Conservation (phyloP, 1,140 invertebrate species). For the Drosophila persimilis region DNA sequence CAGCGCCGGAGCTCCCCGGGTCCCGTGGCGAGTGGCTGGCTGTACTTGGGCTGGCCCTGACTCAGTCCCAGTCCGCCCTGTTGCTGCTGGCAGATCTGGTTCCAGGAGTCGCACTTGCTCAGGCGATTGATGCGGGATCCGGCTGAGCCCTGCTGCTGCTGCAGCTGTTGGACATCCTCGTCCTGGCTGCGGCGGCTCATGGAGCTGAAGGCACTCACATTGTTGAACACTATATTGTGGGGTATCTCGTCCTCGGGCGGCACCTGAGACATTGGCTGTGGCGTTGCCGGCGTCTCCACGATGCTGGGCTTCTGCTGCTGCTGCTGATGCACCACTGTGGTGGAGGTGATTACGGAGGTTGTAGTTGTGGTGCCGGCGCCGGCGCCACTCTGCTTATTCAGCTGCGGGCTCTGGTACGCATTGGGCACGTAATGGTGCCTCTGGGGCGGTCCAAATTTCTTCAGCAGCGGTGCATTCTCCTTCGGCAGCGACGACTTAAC, state of each 20-base stretch:
- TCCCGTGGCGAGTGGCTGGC: constrained; percentile 58
- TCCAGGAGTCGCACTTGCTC: constrained; percentile 92
- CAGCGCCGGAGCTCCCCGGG: constrained; percentile 85
- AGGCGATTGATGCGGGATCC: constrained; percentile 82
- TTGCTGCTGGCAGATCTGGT: constrained; percentile 85
- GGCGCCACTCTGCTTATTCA: constrained; percentile 26
- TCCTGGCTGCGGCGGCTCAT: constrained; percentile 57
- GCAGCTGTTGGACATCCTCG: constrained; percentile 40
- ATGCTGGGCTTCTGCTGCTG: constrained; percentile 58
- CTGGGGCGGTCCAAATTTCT: constrained; percentile 80
- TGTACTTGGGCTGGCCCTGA: constrained; percentile 49
- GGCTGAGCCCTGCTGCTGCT: constrained; percentile 10
- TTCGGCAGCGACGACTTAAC: constrained; percentile 81
- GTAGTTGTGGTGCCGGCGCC: constrained; percentile 15
- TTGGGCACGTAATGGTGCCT: constrained; percentile 78
- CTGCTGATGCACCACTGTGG: constrained; percentile 25
- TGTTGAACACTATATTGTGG: constrained; percentile 79
- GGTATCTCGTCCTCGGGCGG: constrained; percentile 75
- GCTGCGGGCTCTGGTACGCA: constrained; percentile 75
- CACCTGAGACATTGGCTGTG: constrained; percentile 44
- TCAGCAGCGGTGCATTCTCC: constrained; percentile 70
- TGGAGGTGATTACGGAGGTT: constrained; percentile 21
- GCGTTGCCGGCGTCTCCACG: constrained; percentile 73
- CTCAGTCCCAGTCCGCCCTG: constrained; percentile 15
- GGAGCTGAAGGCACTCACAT: constrained; percentile 72